Percentiles rank a stretch among this genome's conserved stretches.
These are phyloP conservation scores for Sphaerodactylus townsendi DNA, from an alignment of 2,113 vertebrate species.

Conservation along the genomic window DNA sequence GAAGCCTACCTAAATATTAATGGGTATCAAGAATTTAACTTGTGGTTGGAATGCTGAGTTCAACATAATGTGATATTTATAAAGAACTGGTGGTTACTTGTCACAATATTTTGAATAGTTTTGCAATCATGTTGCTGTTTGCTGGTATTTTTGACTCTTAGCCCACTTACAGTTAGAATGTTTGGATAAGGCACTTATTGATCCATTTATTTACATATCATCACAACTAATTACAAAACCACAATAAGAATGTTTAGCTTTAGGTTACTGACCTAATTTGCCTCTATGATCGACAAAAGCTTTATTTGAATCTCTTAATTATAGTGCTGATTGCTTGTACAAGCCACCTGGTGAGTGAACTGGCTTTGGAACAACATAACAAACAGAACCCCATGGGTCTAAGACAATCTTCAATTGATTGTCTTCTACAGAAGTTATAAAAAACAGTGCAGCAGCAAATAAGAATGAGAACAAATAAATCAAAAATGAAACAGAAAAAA, in stretches of 20 bases:
- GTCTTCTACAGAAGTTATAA: background rate
- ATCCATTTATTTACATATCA: background rate
- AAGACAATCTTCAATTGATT: background rate
- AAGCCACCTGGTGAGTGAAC: slow-evolving; percentile 22
- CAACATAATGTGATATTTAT: no score
- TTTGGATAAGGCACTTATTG: background rate
- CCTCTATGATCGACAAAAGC: background rate
- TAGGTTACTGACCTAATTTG: slow-evolving; percentile 1
- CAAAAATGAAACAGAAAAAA: background rate
- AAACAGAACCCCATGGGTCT: slow-evolving; percentile 1
- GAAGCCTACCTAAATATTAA: no score
- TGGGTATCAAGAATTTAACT: no score
- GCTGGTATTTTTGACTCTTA: background rate
- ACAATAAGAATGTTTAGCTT: background rate
- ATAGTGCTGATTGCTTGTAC: background rate
- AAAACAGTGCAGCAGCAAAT: background rate
- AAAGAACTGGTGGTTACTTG: background rate
- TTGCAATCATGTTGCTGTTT: background rate
- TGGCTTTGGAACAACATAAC: background rate
- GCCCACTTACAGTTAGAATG: background rate
- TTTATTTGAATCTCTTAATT: slow-evolving; percentile 17
- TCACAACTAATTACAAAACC: background rate
- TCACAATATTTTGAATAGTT: background rate
- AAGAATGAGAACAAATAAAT: background rate
- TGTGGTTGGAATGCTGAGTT: no score